phyloP scores from a whole-genome alignment of 2,888 invertebrate genomes.

The Nomada lathburiana region DNA sequence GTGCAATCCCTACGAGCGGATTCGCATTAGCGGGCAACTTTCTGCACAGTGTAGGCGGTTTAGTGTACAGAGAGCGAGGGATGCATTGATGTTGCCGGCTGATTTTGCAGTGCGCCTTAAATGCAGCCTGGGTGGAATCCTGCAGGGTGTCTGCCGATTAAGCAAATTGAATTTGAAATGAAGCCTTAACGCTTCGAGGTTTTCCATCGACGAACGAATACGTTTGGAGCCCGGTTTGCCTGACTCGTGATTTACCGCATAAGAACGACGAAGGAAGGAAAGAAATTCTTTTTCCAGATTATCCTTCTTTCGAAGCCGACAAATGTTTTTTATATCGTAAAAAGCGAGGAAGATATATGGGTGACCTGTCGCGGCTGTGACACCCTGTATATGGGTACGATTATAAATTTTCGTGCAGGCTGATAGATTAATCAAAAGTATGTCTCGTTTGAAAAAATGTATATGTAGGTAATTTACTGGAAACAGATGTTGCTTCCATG shows the following conservation, averaged over 20 bases:
- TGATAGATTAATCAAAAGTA: too few relatives aligned
- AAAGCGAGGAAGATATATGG: too few relatives aligned
- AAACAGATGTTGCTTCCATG: too few relatives aligned
- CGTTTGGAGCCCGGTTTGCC: neutral
- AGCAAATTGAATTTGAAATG: conserved; percentile 45
- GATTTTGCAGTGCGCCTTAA: conserved; percentile 40
- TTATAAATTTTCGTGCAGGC: too few relatives aligned
- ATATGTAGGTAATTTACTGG: too few relatives aligned
- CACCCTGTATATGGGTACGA: too few relatives aligned
- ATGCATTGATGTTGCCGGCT: conserved; percentile 54
- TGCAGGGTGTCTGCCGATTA: conserved; percentile 28
- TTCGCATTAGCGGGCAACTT: conserved; percentile 79
- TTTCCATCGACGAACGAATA: neutral
- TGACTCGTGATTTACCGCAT: too few relatives aligned
- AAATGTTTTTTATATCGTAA: too few relatives aligned
- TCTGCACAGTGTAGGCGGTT: conserved; percentile 34
- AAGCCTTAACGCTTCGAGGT: conserved; percentile 6
- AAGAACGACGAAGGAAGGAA: neutral
- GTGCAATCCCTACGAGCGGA: conserved; percentile 79
- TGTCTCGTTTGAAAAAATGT: too few relatives aligned
- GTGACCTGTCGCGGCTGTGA: too few relatives aligned
- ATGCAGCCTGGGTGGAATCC: conserved; percentile 34
- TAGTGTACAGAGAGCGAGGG: neutral
- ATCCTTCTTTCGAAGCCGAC: too few relatives aligned
- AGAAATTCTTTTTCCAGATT: too few relatives aligned